phyloP scores from a whole-genome alignment of 2,888 invertebrate species.

The Synergus umbraculus region DNA sequence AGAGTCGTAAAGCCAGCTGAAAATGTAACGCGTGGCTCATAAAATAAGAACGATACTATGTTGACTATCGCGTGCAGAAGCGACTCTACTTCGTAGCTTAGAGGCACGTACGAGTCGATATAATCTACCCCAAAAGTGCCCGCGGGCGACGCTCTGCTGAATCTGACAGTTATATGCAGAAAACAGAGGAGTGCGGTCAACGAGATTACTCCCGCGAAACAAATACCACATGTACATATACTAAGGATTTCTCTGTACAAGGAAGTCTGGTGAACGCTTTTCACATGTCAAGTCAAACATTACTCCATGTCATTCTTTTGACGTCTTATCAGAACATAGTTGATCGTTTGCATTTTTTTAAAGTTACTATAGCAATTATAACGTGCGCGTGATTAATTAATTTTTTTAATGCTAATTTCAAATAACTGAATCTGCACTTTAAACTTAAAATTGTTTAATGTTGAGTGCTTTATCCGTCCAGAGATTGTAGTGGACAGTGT shows the following conservation, averaged over 20 bases:
- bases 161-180: conserved; percentile 56
- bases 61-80: neutral
- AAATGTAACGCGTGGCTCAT: neutral
- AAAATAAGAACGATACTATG: conserved; percentile 9
- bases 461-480: neutral
- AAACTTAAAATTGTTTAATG: neutral
- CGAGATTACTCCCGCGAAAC: conserved; percentile 56
- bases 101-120: conserved; percentile 53
- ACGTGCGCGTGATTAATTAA: too few species aligned
- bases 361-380: neutral
- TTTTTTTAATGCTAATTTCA: too few species aligned
- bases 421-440: neutral
- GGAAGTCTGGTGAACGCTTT: conserved; percentile 11
- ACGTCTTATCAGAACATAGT: conserved; percentile 10
- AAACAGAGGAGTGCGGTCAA: conserved; percentile 53
- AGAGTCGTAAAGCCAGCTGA: neutral
- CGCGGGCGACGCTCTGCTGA: conserved; percentile 53
- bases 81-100: conserved; percentile 12
- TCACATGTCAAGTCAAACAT: conserved; percentile 27
- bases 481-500: neutral
- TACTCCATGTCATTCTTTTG: conserved; percentile 3
- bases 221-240: conserved; percentile 54
- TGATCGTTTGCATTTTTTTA: conserved; percentile 20
- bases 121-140: conserved; percentile 53
- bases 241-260: conserved; percentile 41